A percentile compares a stretch with the other conserved stretches of the same genome.
Conservation (phyloP, 2,888 invertebrate genomes). For the Euphydryas editha region DNA sequence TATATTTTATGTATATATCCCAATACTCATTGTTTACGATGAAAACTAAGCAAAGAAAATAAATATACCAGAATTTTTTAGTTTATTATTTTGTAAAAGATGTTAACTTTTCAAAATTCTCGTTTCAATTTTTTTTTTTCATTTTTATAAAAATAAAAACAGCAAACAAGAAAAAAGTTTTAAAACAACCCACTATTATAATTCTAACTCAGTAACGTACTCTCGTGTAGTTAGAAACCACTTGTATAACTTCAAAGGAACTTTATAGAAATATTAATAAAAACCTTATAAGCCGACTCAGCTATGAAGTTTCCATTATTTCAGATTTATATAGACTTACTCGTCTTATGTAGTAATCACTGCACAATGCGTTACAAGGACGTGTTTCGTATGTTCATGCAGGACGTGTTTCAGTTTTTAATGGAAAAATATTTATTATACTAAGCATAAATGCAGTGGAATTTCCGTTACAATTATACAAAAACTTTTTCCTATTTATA, state of each 20-base stretch:
- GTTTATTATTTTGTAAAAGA: neutral
- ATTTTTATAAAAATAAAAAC: neutral
- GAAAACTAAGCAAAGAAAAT: neutral
- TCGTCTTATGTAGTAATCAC: conserved; percentile 9
- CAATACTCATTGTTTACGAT: neutral
- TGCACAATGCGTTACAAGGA: conserved; percentile 1
- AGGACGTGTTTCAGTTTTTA: too few relatives aligned
- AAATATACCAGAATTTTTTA: neutral
- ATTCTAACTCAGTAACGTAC: neutral
- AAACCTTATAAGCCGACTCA: conserved; percentile 29
- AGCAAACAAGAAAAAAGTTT: neutral
- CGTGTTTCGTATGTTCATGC: too few relatives aligned
- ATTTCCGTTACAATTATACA: too few relatives aligned
- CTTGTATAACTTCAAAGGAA: conserved; percentile 9
- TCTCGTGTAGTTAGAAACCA: neutral
- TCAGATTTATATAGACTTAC: conserved; percentile 22
- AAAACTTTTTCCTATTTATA: too few relatives aligned
- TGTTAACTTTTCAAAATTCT: neutral
- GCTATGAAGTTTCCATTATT: conserved; percentile 21
- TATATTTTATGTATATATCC: neutral
- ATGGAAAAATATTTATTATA: too few relatives aligned
- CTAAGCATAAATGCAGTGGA: too few relatives aligned
- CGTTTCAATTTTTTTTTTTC: neutral
- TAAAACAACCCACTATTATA: neutral
- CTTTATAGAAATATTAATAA: conserved; percentile 36